Base-by-base conservation (phyloP, 2,888 invertebrate genomes). In the Hylaea fasciaria region DNA sequence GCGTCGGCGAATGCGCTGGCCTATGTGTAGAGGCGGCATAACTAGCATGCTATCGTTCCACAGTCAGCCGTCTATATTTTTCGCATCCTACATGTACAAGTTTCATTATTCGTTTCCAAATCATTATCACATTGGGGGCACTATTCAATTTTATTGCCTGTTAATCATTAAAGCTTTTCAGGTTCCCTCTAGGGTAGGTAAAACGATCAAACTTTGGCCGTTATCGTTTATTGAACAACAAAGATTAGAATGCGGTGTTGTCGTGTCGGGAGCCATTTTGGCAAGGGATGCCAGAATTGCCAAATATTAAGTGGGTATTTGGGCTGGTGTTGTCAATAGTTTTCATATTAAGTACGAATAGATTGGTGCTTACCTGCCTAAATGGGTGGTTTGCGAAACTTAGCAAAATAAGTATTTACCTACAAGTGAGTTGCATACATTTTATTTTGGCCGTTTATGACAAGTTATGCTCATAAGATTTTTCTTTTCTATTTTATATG, bases 131-230 rank as follows among this genome's bases (percentile, higher is more conserved):
- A 62, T 67, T 37, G 73, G 70, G 65, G 69, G 63, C 71, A 68
- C 72, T 71, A 76, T 80, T 80, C 72, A 73, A 71, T 70, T 76
- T 80, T 79, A 81, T 82, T 75, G 80, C 73, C 81, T 81, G 82
- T 83, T 85, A 78, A 84, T 84, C 83, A 82, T 76, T 70, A 65
- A 75, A 71, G 69, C 72, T 67, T 59, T 75, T 77, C 72, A 69
- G 67, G 67, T 64, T 70, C 71, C 67, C 70, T 65, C 69, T 71
- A 62, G 63, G 58, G 68, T 55, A 56, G 58, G 68, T 55, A 56
- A 69, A 82, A 84, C 76, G 80, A 78, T 80, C 78, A 68, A 86
- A 87, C 69, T 87, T 87, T 69, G 67, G 62, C 77, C 73, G 82
- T 87, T 81, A 85, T 73, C 67, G 72, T 76, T 64, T 78, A 78